Base-by-base conservation (phyloP, 2,888 invertebrate species). In the Laothoe populi region DNA sequence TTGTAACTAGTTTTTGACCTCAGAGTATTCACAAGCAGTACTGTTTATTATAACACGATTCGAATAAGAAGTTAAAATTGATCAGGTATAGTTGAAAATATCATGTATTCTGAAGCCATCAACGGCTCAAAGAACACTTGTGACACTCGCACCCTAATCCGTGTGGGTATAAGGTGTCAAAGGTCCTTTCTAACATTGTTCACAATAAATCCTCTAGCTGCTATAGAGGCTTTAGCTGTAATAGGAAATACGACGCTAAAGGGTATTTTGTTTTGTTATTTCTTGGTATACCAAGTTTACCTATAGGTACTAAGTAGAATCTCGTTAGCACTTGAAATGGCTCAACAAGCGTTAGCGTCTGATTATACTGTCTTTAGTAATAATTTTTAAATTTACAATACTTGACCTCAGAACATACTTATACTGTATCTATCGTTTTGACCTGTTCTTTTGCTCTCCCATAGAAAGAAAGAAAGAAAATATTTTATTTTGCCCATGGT, bases 111-210 rank as follows among this genome's bases (percentile, higher is more conserved):
- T 42, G n/a, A 40, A 10, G 40, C 40, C 5, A 42, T 42, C n/a
- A 5, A 42, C n/a, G 42, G 42, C 42, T 42, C 42, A 42, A 42
- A 42, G 42, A 16, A 31, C 31, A 31, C 31, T 19, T 16, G n/a
- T 19, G 44, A 16, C 16, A 19, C 7, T 0, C 44, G 11, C 13
- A 2, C 38, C 4, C 11, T 11, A 38, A 38, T 38, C 35, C 19
- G 10, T 16, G 10, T 49, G 1, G n/a, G 31, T 53, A 35, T 53
- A 53, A 19, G 53, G 53, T 35, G 19, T 53, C 53, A 53, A 53
- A 53, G 53, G 19, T n/a, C 8, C 11, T 5, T 1, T 16, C 16
- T 8, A 19, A 16, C 31, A 13, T 46, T 11, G 24, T 53, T 31
- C 35, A 35, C 31, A 53, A 53, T 31, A 53, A 31, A 31, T 5